phyloP scores from a whole-genome alignment of 23 tunicate genomes.

The Styela plicata region DNA sequence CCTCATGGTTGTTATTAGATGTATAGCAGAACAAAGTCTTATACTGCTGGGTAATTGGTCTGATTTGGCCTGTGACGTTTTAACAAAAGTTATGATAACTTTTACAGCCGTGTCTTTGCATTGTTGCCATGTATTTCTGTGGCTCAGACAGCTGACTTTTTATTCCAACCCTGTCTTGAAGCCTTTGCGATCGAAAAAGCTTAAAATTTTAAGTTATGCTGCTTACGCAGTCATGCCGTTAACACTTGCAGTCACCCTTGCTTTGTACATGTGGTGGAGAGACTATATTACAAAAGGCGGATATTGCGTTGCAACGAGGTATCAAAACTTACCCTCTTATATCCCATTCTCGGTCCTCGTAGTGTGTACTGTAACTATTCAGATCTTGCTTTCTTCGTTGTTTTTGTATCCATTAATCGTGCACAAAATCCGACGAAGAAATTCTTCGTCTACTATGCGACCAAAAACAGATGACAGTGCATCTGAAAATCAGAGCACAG shows the following conservation, averaged over 20 bases:
- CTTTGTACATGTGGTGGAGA: constrained; percentile 63
- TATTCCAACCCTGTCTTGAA: constrained; percentile 49
- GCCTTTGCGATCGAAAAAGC: constrained; percentile 39
- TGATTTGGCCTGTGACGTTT: constrained; percentile 45
- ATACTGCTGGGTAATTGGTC: constrained; percentile 26
- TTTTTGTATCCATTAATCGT: constrained; percentile 53
- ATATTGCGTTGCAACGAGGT: constrained; percentile 25
- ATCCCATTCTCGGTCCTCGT: constrained; percentile 52
- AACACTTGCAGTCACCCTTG: constrained; percentile 32
- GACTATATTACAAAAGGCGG: constrained; percentile 32
- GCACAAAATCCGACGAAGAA: constrained; percentile 26
- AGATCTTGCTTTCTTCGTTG: constrained; percentile 44
- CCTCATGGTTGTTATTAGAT: constrained; percentile 16
- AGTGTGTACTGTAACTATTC: constrained; percentile 55
- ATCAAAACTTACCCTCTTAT: constrained; percentile 1
- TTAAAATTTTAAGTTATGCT: constrained; percentile 36
- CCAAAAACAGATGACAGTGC: background rate
- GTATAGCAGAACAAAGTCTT: constrained; percentile 32
- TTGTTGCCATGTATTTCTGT: constrained; percentile 62
- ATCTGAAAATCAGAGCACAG: background rate
- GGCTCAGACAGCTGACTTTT: constrained; percentile 68
- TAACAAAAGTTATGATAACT: constrained; percentile 45
- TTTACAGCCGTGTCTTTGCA: constrained; percentile 53
- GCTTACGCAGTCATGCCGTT: constrained; percentile 52
- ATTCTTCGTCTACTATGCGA: background rate